Evolutionary conservation across 2,888 invertebrate genomes (phyloP).

Genomic region (Drosophila meridiana): DNA sequence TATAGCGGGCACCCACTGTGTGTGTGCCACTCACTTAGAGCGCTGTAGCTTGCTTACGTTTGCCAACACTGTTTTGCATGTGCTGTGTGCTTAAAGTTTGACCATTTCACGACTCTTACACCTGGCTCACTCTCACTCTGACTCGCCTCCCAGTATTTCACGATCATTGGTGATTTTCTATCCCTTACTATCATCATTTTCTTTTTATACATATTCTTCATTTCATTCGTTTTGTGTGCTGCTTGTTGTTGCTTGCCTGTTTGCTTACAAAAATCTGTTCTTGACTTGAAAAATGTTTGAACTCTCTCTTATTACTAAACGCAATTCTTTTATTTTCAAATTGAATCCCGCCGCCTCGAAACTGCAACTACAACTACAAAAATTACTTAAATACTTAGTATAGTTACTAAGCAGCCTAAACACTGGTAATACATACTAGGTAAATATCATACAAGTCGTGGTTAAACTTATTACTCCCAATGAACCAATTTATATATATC

Average conservation of each 20-base stretch:
- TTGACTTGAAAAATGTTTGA: constrained; percentile 23
- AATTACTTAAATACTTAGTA: constrained; percentile 57
- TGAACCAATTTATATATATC: neutral
- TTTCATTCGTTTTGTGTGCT: constrained; percentile 62
- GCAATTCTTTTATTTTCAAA: constrained; percentile 44
- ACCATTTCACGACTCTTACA: constrained; percentile 11
- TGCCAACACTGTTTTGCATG: constrained; percentile 52
- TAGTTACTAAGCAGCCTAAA: constrained; percentile 74
- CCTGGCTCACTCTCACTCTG: neutral
- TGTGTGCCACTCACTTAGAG: constrained; percentile 18
- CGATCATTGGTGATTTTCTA: constrained; percentile 13
- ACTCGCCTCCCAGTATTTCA: constrained; percentile 1
- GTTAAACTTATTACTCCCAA: neutral
- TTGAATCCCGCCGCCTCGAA: constrained; percentile 21
- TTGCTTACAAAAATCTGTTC: constrained; percentile 79
- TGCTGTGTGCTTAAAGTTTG: constrained; percentile 34
- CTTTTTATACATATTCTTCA: constrained; percentile 17
- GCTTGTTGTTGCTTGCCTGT: constrained; percentile 83
- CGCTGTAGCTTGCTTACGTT: constrained; percentile 31
- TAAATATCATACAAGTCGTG: constrained; percentile 60
- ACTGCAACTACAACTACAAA: constrained; percentile 29
- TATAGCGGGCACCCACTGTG: constrained; percentile 22
- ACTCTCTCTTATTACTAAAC: constrained; percentile 30
- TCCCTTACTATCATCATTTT: constrained; percentile 12
- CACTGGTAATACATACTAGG: constrained; percentile 72